Percentiles rank a stretch among this genome's conserved stretches.
These are phyloP conservation scores for Mus pahari DNA, from an alignment of 2,113 vertebrate genomes.

Conservation along the genomic window DNA sequence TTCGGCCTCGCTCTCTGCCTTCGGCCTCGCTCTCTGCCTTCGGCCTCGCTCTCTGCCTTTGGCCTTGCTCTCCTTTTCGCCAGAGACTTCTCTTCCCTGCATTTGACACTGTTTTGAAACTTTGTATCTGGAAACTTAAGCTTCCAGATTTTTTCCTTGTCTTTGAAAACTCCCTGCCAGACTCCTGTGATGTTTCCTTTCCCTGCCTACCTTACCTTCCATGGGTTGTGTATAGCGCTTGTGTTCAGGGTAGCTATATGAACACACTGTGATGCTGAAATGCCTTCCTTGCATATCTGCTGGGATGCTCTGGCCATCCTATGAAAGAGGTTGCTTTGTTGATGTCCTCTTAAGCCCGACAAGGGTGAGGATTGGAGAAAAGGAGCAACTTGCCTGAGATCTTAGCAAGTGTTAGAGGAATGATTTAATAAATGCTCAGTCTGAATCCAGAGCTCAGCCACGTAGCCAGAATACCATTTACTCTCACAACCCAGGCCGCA, in stretches of 20 bases:
- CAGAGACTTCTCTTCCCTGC: neutral
- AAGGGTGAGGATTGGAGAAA: neutral
- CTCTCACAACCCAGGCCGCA: neutral
- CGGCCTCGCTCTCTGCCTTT: neutral
- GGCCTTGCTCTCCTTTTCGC: neutral
- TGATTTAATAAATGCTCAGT: neutral
- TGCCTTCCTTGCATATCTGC: neutral
- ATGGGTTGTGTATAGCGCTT: neutral
- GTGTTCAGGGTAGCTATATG: neutral
- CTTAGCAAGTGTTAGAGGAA: neutral
- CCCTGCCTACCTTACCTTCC: neutral
- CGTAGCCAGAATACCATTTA: neutral
- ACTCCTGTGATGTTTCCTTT: neutral
- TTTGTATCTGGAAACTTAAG: neutral
- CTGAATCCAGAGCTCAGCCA: neutral
- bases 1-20: neutral
- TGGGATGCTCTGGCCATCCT: neutral
- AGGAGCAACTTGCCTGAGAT: neutral
- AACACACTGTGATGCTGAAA: neutral
- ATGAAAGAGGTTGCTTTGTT: constrained; percentile 4
- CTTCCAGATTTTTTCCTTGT: neutral
- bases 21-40: neutral
- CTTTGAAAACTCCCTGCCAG: neutral
- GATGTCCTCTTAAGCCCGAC: neutral
- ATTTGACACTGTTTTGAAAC: neutral